phyloP scores from a whole-genome alignment of 2,113 vertebrate species.

The Thunnus maccoyii region DNA sequence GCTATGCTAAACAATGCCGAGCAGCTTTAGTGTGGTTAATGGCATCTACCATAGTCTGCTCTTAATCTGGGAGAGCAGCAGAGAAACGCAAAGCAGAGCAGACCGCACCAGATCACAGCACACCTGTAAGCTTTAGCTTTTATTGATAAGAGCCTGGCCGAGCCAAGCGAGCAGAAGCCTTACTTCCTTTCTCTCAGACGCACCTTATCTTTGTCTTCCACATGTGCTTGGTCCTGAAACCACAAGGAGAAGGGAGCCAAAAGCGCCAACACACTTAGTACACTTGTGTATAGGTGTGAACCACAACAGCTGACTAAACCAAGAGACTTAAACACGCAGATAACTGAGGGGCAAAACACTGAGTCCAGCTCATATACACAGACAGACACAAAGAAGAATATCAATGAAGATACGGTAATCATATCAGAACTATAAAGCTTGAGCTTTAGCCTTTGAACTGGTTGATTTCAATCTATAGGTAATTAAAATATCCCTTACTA shows the following conservation, averaged over 20 bases:
- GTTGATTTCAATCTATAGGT: neutral
- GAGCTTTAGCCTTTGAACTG: neutral
- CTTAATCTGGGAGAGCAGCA: slow-evolving; percentile 33
- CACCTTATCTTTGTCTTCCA: slow-evolving; percentile 81
- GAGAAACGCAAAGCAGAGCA: slow-evolving; percentile 60
- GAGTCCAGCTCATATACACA: slow-evolving; percentile 15
- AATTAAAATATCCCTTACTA: neutral
- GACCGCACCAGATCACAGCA: slow-evolving; percentile 73
- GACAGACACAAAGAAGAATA: slow-evolving; percentile 11
- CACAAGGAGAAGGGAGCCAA: slow-evolving; percentile 76
- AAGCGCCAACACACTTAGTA: slow-evolving; percentile 52
- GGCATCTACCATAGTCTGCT: slow-evolving; percentile 24
- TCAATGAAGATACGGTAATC: slow-evolving; percentile 1
- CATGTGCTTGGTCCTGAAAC: slow-evolving; percentile 83
- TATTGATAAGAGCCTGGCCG: slow-evolving; percentile 56
- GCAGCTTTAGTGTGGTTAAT: slow-evolving; percentile 76
- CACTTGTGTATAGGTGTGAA: slow-evolving; percentile 12
- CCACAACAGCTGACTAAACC: slow-evolving; percentile 6
- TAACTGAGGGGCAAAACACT: neutral
- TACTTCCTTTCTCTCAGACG: slow-evolving; percentile 74
- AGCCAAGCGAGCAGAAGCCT: slow-evolving; percentile 64
- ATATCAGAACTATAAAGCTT: neutral
- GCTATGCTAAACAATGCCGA: slow-evolving; percentile 1
- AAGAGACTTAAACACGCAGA: neutral
- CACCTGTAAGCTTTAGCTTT: slow-evolving; percentile 76